Evolutionary conservation across 2,113 vertebrate species (phyloP).

Genomic region (Cephalophus harveyi): DNA sequence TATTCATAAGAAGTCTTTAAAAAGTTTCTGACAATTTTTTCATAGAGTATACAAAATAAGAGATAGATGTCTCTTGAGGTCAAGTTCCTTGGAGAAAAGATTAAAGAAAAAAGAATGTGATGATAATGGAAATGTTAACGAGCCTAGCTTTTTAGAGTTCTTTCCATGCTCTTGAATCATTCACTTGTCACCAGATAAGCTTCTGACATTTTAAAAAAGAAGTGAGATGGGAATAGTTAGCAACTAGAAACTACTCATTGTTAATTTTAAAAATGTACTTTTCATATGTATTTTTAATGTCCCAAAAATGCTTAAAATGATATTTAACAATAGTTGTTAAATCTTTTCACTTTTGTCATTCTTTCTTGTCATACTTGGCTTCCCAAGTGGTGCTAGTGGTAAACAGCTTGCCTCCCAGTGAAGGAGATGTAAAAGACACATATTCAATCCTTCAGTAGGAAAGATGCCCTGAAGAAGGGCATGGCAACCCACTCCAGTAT

Average conservation of each 20-base stretch:
- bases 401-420: not conserved
- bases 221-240: not conserved
- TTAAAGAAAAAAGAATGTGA: not conserved
- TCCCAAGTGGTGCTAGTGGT: not conserved
- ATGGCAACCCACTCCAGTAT: not conserved
- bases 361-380: not conserved
- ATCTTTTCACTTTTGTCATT: not conserved
- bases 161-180: not conserved
- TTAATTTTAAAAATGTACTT: not conserved
- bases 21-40: not conserved
- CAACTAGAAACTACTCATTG: not conserved
- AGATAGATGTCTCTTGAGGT: not conserved
- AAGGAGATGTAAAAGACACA: not conserved
- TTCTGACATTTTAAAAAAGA: constrained; percentile 29
- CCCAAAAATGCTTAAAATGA: not conserved
- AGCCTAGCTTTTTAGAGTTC: not conserved
- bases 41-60: not conserved
- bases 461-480: not conserved
- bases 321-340: not conserved
- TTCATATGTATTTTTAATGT: not conserved
- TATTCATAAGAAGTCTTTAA: not conserved
- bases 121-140: not conserved
- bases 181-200: not conserved
- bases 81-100: not conserved
- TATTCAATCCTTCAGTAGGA: not conserved